These are phyloP conservation scores for Operophtera brumata DNA, from an alignment of 2,888 invertebrate genomes.

Conservation along the genomic window DNA sequence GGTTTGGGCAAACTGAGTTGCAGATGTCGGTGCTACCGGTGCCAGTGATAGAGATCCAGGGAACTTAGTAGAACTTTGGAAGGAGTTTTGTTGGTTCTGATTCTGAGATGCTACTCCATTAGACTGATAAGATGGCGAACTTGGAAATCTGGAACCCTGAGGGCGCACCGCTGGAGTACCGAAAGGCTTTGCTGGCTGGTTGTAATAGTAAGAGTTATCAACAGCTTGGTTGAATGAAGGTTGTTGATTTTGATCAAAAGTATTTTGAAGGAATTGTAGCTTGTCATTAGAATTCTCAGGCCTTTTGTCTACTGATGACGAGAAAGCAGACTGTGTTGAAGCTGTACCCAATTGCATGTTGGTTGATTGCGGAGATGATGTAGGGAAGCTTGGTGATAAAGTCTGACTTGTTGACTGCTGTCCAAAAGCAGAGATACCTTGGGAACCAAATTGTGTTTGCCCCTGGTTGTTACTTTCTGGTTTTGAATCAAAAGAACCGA, in stretches of 20 bases:
- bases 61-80: slow-evolving; percentile 29
- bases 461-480: slow-evolving; percentile 8
- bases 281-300: slow-evolving; percentile 3
- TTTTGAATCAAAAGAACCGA: slow-evolving; percentile 10
- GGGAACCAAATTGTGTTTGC: slow-evolving; percentile 12
- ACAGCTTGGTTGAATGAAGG: slow-evolving; percentile 39
- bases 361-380: slow-evolving; percentile 13
- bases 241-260: slow-evolving; percentile 14
- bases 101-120: slow-evolving; percentile 35
- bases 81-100: slow-evolving; percentile 26
- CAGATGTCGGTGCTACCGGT: slow-evolving; percentile 28
- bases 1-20: slow-evolving; percentile 26
- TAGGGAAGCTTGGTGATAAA: slow-evolving; percentile 9
- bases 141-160: slow-evolving; percentile 42
- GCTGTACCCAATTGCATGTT: slow-evolving; percentile 7
- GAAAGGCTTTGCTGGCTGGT: slow-evolving; percentile 55
- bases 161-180: slow-evolving; percentile 31
- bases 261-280: slow-evolving; percentile 13
- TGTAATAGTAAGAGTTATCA: slow-evolving; percentile 59
- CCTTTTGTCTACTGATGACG: neutral
- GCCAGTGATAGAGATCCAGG: slow-evolving; percentile 34
- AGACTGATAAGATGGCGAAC: slow-evolving; percentile 44
- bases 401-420: slow-evolving; percentile 19
- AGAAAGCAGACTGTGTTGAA: slow-evolving; percentile 5
- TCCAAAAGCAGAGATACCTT: slow-evolving; percentile 13